Percentiles rank a stretch among this genome's conserved stretches.
phyloP scores from a whole-genome alignment of 1,140 invertebrate species.

The Papilio helenus region DNA sequence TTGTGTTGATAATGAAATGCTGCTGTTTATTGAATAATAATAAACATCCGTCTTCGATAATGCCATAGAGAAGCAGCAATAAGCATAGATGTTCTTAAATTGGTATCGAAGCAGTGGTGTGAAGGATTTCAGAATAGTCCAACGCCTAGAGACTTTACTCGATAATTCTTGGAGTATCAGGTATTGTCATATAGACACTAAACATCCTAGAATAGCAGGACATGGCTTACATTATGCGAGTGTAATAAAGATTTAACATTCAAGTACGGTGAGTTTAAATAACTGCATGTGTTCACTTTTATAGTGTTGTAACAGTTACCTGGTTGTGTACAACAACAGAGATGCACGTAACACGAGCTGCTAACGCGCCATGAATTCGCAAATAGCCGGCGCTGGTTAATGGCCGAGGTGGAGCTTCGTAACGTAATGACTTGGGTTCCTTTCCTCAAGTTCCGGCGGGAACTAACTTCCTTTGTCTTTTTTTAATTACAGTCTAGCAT shows the following conservation, averaged over 20 bases:
- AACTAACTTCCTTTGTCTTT: constrained; percentile 42
- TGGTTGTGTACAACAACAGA: constrained; percentile 27
- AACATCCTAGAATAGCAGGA: neutral
- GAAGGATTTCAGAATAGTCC: too few relatives aligned
- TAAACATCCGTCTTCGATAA: too few relatives aligned
- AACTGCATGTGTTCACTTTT: constrained; percentile 17
- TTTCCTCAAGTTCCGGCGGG: constrained; percentile 48
- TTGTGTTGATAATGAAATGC: too few relatives aligned
- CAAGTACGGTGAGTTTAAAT: constrained; percentile 3
- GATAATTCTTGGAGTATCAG: too few relatives aligned
- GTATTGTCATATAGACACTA: neutral
- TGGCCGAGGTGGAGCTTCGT: constrained; percentile 44
- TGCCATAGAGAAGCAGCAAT: too few relatives aligned
- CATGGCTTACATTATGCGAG: neutral
- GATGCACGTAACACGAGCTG: constrained; percentile 39
- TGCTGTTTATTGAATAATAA: too few relatives aligned
- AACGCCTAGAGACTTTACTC: too few relatives aligned
- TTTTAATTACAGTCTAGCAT: constrained; percentile 15
- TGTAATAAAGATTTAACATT: neutral
- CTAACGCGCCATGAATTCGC: constrained; percentile 39
- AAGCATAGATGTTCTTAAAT: too few relatives aligned
- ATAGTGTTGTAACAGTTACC: constrained; percentile 30
- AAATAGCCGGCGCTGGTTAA: constrained; percentile 45
- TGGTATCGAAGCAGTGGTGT: too few relatives aligned
- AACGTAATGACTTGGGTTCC: constrained; percentile 41